phyloP scores from a whole-genome alignment of 2,888 invertebrate genomes.

The Chouioia cunea region DNA sequence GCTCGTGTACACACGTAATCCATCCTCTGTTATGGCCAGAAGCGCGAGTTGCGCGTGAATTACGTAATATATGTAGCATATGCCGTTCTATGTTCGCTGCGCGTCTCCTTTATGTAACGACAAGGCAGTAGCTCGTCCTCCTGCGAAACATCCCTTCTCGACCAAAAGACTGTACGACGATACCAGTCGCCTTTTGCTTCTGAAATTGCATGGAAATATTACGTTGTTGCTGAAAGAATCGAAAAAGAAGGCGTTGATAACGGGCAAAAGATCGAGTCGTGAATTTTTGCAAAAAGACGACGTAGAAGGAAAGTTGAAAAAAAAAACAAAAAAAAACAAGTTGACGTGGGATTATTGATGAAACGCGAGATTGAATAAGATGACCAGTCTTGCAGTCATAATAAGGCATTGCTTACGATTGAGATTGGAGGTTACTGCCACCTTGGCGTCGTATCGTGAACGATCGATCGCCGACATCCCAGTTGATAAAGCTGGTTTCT shows the following conservation, averaged over 20 bases:
- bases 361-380: not conserved
- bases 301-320: no score
- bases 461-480: not conserved
- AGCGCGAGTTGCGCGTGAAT: constrained; percentile 24
- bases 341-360: not conserved
- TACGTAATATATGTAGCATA: constrained; percentile 26
- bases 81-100: not conserved
- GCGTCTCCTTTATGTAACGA: constrained; percentile 39
- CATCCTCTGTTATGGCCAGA: constrained; percentile 34
- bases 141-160: constrained; percentile 14
- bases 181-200: no score
- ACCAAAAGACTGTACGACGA: no score
- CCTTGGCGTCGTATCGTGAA: not conserved
- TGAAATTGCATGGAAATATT: no score
- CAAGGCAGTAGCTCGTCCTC: not conserved
- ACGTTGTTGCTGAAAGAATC: no score
- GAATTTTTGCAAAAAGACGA: constrained; percentile 45
- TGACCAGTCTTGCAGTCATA: no score
- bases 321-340: no score
- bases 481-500: constrained; percentile 8
- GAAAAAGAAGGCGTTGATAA: constrained; percentile 15
- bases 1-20: not conserved
- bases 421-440: constrained; percentile 18
- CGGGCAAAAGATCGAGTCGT: constrained; percentile 1
- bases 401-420: not conserved